phyloP scores from a whole-genome alignment of 2,797 vertebrate genomes.

The Acrossocheilus fasciatus region DNA sequence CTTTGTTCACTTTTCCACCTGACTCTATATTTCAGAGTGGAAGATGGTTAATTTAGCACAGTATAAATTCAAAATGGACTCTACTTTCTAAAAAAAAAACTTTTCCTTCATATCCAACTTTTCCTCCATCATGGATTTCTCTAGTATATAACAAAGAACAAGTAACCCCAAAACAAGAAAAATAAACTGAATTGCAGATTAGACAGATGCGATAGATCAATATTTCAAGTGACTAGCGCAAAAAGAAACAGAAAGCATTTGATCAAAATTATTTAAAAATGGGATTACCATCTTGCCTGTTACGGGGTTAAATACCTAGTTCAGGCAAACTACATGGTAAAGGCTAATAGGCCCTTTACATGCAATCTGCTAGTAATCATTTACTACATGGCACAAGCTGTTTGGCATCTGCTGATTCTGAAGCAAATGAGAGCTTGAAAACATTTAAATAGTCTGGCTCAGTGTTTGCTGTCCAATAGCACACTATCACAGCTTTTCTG shows the following conservation, averaged over 20 bases:
- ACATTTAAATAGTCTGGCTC: neutral
- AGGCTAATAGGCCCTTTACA: neutral
- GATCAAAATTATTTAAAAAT: neutral
- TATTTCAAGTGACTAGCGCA: neutral
- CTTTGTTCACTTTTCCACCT: slow-evolving; percentile 47
- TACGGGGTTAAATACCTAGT: neutral
- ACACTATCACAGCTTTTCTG: neutral
- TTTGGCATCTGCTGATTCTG: neutral
- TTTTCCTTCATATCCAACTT: neutral
- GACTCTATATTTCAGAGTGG: neutral
- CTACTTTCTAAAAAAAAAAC: neutral
- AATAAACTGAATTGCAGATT: neutral
- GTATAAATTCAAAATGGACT: neutral
- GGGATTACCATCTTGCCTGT: neutral
- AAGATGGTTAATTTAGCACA: neutral
- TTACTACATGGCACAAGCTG: neutral
- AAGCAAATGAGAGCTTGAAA: neutral
- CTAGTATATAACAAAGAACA: neutral
- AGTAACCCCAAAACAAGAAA: neutral
- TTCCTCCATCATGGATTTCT: neutral
- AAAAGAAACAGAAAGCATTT: neutral
- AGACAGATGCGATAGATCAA: neutral
- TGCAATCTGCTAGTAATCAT: neutral
- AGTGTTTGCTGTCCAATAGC: neutral
- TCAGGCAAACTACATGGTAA: neutral